Percentiles rank a stretch among this genome's conserved stretches.
Conservation (phyloP, 2,888 invertebrate genomes). For the Eristalis pertinax region DNA sequence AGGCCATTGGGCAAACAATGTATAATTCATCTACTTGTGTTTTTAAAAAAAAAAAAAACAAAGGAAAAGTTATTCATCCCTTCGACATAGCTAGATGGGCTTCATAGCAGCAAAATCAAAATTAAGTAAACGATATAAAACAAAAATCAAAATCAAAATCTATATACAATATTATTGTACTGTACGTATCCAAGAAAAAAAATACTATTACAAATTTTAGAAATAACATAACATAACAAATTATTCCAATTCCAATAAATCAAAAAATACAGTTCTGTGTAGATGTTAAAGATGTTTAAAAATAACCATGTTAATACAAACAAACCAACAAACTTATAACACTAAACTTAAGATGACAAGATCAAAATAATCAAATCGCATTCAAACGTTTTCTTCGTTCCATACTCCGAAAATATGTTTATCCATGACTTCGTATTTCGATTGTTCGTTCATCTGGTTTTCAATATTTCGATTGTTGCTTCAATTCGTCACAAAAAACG, state of each 20-base stretch:
- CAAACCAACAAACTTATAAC: slow-evolving; percentile 13
- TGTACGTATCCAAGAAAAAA: slow-evolving; percentile 39
- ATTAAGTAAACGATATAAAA: slow-evolving; percentile 73
- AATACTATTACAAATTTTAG: slow-evolving; percentile 26
- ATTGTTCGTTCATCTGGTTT: slow-evolving; percentile 44
- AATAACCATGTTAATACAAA: slow-evolving; percentile 56
- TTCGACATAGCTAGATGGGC: slow-evolving; percentile 76
- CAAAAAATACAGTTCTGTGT: slow-evolving; percentile 47
- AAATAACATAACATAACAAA: slow-evolving; percentile 15
- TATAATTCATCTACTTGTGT: slow-evolving; percentile 39
- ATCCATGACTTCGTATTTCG: slow-evolving; percentile 63
- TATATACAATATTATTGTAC: slow-evolving; percentile 46
- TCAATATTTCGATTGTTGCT: background rate
- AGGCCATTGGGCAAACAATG: slow-evolving; percentile 34
- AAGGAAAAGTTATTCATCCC: slow-evolving; percentile 58
- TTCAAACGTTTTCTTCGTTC: slow-evolving; percentile 23
- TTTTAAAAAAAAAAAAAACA: slow-evolving; percentile 3
- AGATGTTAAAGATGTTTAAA: slow-evolving; percentile 66
- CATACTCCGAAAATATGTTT: slow-evolving; percentile 66
- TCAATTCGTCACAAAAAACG: background rate
- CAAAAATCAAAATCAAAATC: slow-evolving; percentile 59
- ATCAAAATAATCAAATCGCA: background rate
- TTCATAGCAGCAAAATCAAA: slow-evolving; percentile 81
- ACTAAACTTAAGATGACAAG: background rate
- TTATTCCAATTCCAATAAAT: slow-evolving; percentile 54